Percentiles rank a stretch among this genome's conserved stretches.
These are phyloP conservation scores for Himantopus leucocephalus DNA, from an alignment of 2,113 vertebrate genomes.

Conservation along the genomic window DNA sequence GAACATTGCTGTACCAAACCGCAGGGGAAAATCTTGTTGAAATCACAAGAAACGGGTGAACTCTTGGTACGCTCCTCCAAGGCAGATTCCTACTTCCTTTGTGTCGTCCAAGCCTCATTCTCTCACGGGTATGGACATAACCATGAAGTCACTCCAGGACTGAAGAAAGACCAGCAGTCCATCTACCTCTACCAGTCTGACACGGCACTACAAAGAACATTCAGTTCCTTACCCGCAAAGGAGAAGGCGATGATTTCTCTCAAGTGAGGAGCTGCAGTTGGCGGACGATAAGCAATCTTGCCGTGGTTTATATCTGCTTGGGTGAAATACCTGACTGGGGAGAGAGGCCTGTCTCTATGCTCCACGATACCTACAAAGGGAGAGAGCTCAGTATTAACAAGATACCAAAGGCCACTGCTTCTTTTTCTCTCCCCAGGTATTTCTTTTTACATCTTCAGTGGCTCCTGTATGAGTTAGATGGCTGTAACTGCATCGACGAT, in stretches of 20 bases:
- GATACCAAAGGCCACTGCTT: not conserved
- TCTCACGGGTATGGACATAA: accelerated
- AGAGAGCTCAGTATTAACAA: not conserved
- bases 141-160: not conserved
- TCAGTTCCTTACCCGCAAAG: conserved; percentile 81
- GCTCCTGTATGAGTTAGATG: not conserved
- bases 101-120: accelerated
- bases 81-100: not conserved
- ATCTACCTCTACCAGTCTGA: not conserved
- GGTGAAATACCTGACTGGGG: conserved; percentile 78
- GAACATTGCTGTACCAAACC: not conserved
- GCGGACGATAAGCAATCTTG: conserved; percentile 87
- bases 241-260: conserved; percentile 91
- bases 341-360: conserved; percentile 79
- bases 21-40: not conserved
- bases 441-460: not conserved
- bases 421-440: not conserved
- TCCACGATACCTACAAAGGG: conserved; percentile 80
- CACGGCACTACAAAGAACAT: not conserved
- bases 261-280: conserved; percentile 81
- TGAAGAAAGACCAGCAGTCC: not conserved
- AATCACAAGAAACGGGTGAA: not conserved
- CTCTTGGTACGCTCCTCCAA: not conserved
- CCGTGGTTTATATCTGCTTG: conserved; percentile 87
- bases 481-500: not conserved